Conservation (phyloP, 2,888 invertebrate genomes). For the Oasisia sp. region DNA sequence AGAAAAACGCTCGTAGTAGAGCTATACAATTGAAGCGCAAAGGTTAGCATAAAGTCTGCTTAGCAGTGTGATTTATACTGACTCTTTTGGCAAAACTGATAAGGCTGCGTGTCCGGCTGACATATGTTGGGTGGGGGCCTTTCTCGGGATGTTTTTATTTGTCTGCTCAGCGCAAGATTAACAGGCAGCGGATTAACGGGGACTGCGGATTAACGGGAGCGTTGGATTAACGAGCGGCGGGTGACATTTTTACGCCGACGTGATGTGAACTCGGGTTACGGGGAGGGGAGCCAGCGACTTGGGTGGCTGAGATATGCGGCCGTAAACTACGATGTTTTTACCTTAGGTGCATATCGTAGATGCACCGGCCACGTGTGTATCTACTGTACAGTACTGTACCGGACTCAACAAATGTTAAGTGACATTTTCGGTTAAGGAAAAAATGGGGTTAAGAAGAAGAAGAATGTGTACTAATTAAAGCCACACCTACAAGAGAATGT, state of each 20-base stretch:
- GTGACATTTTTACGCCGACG: neutral
- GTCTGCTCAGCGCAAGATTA: neutral
- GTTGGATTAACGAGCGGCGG: neutral
- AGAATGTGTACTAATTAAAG: too few relatives aligned
- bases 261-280: neutral
- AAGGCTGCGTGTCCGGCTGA: neutral
- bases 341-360: neutral
- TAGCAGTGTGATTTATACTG: neutral
- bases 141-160: neutral
- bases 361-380: neutral
- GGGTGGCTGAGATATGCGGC: constrained; percentile 10
- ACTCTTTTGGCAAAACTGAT: neutral
- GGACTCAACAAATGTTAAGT: neutral
- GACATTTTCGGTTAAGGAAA: too few relatives aligned
- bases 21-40: neutral
- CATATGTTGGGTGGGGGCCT: neutral
- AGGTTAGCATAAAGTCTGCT: neutral
- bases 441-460: too few relatives aligned
- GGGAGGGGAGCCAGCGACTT: neutral
- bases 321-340: neutral
- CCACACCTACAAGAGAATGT: too few relatives aligned
- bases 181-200: neutral
- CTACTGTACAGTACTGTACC: neutral
- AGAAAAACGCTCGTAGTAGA: neutral
- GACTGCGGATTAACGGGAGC: neutral